Percentiles rank a stretch among this genome's conserved stretches.
Conservation (phyloP, 2,113 vertebrate genomes). For the Pterophyllum scalare region DNA sequence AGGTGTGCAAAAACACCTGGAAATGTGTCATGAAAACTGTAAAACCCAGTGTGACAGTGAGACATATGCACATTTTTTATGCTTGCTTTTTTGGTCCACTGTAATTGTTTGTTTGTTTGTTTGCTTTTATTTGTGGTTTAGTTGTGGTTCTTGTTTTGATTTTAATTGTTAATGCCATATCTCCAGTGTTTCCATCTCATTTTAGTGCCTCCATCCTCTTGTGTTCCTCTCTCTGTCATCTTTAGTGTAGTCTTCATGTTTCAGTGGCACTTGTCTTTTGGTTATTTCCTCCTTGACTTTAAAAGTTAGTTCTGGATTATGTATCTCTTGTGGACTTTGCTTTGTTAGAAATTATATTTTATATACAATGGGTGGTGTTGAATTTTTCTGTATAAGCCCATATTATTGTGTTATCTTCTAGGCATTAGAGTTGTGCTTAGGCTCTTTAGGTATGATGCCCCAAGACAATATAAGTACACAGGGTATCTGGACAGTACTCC, state of each 20-base stretch:
- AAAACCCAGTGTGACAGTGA: neutral
- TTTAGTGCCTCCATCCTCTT: neutral
- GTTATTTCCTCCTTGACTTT: neutral
- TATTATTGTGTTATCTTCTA: neutral
- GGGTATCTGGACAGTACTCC: neutral
- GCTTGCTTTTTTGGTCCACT: neutral
- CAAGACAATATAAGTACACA: neutral
- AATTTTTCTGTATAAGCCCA: neutral
- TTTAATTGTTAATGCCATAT: neutral
- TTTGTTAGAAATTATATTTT: neutral
- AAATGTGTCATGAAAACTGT: neutral
- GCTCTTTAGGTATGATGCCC: neutral
- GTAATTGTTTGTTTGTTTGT: neutral
- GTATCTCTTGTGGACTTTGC: neutral
- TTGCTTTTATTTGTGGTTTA: neutral
- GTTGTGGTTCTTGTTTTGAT: neutral
- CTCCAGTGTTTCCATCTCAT: neutral
- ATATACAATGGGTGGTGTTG: neutral
- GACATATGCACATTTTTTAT: neutral
- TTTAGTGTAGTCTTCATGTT: neutral
- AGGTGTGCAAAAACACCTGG: neutral
- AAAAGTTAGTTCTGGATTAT: neutral
- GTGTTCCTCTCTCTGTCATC: neutral
- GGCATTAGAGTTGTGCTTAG: neutral
- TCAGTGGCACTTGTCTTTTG: neutral